Evolutionary conservation across 2,113 vertebrate genomes (phyloP), one percentile per base, ranked within the genome.

Genomic region (Lophura nycthemera): DNA sequence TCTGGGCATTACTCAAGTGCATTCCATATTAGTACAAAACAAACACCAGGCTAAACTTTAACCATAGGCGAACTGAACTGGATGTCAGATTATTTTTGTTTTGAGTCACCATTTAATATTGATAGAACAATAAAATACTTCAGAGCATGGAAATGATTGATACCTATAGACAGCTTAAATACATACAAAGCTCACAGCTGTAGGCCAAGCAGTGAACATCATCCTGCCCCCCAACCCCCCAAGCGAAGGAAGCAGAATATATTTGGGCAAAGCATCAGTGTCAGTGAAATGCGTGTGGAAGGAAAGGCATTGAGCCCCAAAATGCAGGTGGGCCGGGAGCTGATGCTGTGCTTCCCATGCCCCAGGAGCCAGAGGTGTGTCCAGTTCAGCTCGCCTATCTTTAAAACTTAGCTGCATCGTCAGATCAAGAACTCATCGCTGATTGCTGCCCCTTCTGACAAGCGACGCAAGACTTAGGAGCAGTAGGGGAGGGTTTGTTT

Each of bases 1-100:
- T 97, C 75, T 88, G 95, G 83, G 89, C 84, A 94, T 94, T 97
- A 95, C 94, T 97, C 96, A 98, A 98, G 98, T 98, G 98, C 98
- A 98, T 97, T 98, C 97, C 75, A 60, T 83, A 83, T 95, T 95
- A 97, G 97, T 97, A 97, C 93, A 97, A 97, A 97, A 97, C 95
- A 98, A 98, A 88, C 92, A 92, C 70, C 76, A 45, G 57, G 94
- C 86, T 83, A 90, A 92, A 83, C 71, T 81, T 91, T 83, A 94
- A 92, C 91, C 72, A 77, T 74, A 96, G 97, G 85, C 85, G 82
- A 92, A 90, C 92, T 77, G 88, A 97, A 96, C 96, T 22, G 65
- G 92, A 75, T 17, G 11, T 0, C 25, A 29, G 36, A 11, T 22
- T 30, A 48, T 47, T 38, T 48, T 57, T 17, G 50, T 50, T 79